Conservation (phyloP, 2,113 vertebrate genomes). For the Gorsachius goisagi region DNA sequence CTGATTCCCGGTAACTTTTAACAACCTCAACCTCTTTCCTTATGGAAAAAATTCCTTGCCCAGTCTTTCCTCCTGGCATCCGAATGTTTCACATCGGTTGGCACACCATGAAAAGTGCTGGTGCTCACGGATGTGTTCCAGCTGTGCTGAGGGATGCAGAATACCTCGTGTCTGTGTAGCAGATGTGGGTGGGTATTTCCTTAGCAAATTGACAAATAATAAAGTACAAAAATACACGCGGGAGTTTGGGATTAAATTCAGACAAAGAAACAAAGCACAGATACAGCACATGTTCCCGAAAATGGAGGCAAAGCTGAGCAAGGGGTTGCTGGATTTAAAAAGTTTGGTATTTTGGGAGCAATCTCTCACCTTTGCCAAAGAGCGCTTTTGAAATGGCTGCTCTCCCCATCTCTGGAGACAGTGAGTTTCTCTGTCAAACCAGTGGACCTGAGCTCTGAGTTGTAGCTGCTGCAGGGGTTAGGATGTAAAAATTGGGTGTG, state of each 20-base stretch:
- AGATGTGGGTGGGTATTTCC: background rate
- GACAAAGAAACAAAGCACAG: background rate
- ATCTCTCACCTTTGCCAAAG: background rate
- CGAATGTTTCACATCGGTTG: background rate
- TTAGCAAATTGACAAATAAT: background rate
- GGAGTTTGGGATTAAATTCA: background rate
- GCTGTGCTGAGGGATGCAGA: background rate
- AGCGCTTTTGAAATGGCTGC: background rate
- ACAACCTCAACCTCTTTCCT: background rate
- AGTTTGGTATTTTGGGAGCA: background rate
- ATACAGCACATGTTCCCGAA: background rate
- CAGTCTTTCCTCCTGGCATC: background rate
- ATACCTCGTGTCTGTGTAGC: background rate
- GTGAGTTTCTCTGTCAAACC: background rate
- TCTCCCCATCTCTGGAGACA: background rate
- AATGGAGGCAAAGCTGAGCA: background rate
- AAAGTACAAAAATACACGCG: background rate
- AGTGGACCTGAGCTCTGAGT: background rate
- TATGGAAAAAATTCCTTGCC: background rate
- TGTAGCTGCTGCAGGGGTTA: background rate
- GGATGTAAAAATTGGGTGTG: background rate
- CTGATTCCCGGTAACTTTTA: slow-evolving; percentile 63
- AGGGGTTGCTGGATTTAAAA: background rate
- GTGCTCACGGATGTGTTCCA: background rate
- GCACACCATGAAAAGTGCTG: background rate